These are phyloP conservation scores for Hemaris fuciformis DNA, from an alignment of 2,888 invertebrate species.

Conservation along the genomic window DNA sequence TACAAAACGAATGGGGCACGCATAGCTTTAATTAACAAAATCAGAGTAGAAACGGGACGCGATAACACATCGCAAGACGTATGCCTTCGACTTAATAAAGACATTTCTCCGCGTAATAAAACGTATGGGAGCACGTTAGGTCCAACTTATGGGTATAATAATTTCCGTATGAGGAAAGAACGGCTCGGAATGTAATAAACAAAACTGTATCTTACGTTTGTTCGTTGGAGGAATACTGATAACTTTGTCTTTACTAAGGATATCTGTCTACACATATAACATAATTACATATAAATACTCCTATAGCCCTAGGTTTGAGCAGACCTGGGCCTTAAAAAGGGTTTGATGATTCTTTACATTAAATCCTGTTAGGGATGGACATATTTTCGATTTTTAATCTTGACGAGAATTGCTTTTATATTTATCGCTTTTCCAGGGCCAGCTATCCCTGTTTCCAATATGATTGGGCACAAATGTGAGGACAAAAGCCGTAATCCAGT, in stretches of 20 bases:
- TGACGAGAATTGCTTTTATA: no score
- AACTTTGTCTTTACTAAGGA: conserved; percentile 1
- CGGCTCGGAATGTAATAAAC: conserved; percentile 17
- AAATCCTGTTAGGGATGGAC: no score
- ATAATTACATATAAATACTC: no score
- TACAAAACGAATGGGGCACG: background rate
- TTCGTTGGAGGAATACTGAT: conserved; percentile 7
- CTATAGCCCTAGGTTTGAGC: no score
- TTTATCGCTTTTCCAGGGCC: no score
- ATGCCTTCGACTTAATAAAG: conserved; percentile 64
- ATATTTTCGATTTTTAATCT: no score
- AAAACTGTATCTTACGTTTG: background rate
- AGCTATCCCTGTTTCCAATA: no score
- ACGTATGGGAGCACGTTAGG: conserved; percentile 45
- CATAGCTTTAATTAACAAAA: background rate
- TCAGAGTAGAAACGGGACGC: background rate
- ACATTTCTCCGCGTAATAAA: conserved; percentile 51
- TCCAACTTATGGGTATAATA: conserved; percentile 54
- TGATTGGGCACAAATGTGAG: no score
- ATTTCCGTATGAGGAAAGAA: conserved; percentile 46
- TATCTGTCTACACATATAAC: no score
- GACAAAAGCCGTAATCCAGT: no score
- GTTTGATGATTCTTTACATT: no score
- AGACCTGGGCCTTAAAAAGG: no score
- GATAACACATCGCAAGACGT: conserved; percentile 37